Conservation (phyloP, 2,113 vertebrate species). For the Ammospiza nelsoni region DNA sequence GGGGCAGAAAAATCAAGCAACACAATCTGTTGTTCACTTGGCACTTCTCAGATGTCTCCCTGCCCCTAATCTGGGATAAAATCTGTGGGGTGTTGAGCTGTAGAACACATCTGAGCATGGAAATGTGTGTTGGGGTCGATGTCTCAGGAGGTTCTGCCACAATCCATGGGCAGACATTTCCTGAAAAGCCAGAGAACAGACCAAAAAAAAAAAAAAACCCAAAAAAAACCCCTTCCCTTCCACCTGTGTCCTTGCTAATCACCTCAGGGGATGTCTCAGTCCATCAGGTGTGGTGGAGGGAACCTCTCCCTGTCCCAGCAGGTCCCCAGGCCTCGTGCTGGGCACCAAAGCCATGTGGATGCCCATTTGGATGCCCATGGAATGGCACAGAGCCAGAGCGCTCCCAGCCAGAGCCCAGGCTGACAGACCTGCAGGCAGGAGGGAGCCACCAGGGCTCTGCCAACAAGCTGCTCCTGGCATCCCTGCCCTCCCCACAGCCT, state of each 20-base stretch:
- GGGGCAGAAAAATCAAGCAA: background rate
- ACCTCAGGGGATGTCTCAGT: background rate
- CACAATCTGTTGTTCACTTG: background rate
- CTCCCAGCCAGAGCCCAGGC: background rate
- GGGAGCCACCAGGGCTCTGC: background rate
- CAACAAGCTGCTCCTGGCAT: constrained; percentile 49
- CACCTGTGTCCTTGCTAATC: constrained; percentile 1
- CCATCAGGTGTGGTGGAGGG: background rate
- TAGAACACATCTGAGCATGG: background rate
- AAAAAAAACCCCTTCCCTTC: background rate
- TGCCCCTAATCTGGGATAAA: background rate
- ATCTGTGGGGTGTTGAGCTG: background rate
- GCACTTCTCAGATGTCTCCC: background rate
- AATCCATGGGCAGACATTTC: background rate
- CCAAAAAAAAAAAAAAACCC: no score
- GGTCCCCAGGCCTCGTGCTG: background rate
- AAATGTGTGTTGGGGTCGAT: background rate
- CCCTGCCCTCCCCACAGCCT: background rate
- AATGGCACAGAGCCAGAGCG: accelerated
- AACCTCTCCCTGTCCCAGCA: background rate
- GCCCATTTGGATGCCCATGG: background rate
- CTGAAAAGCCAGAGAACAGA: background rate
- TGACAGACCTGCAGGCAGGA: background rate
- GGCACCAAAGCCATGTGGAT: background rate
- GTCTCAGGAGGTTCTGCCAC: background rate